These are phyloP conservation scores for Zaprionus camerounensis DNA, from an alignment of 1,140 invertebrate species.

Conservation along the genomic window DNA sequence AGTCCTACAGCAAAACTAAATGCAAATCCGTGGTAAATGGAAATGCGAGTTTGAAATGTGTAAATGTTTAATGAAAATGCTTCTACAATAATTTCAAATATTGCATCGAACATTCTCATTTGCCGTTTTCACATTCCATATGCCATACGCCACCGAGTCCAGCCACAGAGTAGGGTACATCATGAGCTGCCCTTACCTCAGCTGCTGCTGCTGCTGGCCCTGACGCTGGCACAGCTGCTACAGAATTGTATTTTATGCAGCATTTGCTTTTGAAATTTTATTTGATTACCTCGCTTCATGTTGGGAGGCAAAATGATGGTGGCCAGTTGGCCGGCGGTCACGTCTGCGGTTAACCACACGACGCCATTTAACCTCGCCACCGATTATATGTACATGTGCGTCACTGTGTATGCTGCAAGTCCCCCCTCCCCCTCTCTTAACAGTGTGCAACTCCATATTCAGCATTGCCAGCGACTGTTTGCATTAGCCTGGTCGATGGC, in stretches of 20 bases:
- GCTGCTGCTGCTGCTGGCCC: not conserved
- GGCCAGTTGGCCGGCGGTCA: conserved; percentile 25
- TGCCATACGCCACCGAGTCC: conserved; percentile 14
- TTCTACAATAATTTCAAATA: conserved; percentile 33
- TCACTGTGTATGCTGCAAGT: not conserved
- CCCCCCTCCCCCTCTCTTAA: not conserved
- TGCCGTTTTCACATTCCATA: conserved; percentile 23
- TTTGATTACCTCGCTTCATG: conserved; percentile 44
- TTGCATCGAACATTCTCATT: conserved; percentile 16
- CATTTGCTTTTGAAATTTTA: conserved; percentile 33
- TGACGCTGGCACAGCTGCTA: not conserved
- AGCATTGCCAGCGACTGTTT: conserved; percentile 11
- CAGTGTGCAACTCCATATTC: not conserved
- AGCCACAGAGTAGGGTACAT: not conserved
- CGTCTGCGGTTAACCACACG: conserved; percentile 31
- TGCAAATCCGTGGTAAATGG: conserved; percentile 18
- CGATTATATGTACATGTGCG: not conserved
- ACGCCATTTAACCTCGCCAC: conserved; percentile 11
- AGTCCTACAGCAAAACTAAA: conserved; percentile 5
- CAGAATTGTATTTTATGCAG: conserved; percentile 12
- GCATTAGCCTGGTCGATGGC: conserved; percentile 14
- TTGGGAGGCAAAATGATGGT: conserved; percentile 5
- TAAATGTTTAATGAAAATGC: conserved; percentile 31
- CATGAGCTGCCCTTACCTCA: not conserved
- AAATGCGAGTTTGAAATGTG: conserved; percentile 5